A percentile compares a stretch with the other conserved stretches of the same genome.
Conservation (phyloP, 2,113 vertebrate genomes). For the Hippocampus abdominalis region DNA sequence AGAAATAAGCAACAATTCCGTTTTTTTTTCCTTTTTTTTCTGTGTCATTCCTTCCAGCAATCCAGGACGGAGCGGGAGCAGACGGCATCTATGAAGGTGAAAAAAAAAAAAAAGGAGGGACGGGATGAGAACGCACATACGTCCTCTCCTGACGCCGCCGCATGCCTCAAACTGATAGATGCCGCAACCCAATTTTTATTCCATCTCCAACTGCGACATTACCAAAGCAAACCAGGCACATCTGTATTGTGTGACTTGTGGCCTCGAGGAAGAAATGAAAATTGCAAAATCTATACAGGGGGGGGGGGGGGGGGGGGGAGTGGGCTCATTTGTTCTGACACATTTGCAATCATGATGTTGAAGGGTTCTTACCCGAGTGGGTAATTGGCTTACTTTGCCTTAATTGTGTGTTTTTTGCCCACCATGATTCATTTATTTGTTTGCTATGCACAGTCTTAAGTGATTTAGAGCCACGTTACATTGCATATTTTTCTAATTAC, state of each 20-base stretch:
- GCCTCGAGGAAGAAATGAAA: constrained; percentile 7
- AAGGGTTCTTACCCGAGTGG: background rate
- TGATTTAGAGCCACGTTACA: background rate
- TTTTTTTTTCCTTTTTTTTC: background rate
- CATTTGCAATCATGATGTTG: background rate
- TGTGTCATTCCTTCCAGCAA: constrained; percentile 24
- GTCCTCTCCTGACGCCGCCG: constrained; percentile 18
- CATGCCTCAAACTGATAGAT: constrained; percentile 32
- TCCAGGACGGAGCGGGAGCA: constrained; percentile 19
- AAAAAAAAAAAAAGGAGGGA: constrained; percentile 20
- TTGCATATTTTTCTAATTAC: background rate
- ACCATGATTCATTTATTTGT: background rate
- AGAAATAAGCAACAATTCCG: constrained; percentile 9
- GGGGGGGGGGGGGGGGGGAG: too few species aligned
- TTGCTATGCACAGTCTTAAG: background rate
- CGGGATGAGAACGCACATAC: constrained; percentile 4
- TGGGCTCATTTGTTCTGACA: constrained; percentile 2
- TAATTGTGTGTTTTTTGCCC: background rate
- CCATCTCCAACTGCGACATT: constrained; percentile 22
- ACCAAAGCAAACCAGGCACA: constrained; percentile 14
- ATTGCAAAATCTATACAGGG: constrained; percentile 6
- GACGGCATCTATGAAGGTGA: constrained; percentile 6
- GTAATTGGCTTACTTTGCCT: background rate
- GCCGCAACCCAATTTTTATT: constrained; percentile 25
- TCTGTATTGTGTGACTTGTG: constrained; percentile 21